Evolutionary conservation across 1,140 invertebrate genomes (phyloP), one percentile per base, ranked within the genome.

Genomic region (Camponotus floridanus): DNA sequence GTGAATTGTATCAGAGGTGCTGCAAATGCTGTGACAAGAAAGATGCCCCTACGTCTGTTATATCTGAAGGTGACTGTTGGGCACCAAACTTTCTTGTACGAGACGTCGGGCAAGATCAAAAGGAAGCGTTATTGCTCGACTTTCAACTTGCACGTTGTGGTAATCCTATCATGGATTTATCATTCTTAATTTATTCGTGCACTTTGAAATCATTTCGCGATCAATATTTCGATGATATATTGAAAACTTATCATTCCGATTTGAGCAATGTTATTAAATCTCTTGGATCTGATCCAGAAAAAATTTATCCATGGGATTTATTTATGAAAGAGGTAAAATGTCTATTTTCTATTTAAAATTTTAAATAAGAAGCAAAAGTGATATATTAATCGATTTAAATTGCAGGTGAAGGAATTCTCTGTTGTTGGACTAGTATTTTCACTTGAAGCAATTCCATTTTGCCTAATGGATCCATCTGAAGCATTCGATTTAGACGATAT

Each of bases 41-140:
- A 71, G 57, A 94, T 26, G 73, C 83, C 7, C 86, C 90, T 57
- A 94, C 95, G 51, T 96, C 95, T 45, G 96, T 97, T 0, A 95
- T 97, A 33, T 96, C 95, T 9, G 97, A 97, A 80, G 97, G 97
- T 0, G 97, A 98, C 92, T 96, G 96, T 45, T 98, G 97, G 97
- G 96, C 96, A 0, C 97, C 97, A 55, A 97, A 98, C 92, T 97
- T 97, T 90, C 91, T 97, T 3, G 95, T 96, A 13, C 95, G 95
- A 78, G 95, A 96, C 79, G 87, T 92, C 5, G 87, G 94, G 8
- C 89, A 91, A 13, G 90, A 90, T 3, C 80, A 89, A 9, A 95
- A 96, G 1, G 89, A 95, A 68, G 95, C 95, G 61, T 94, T 96
- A 1, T 95, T 97, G 59, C 96, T 97, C 57, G 97, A 98, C 88